phyloP scores from a whole-genome alignment of 1,140 invertebrate genomes.

The Ephestia elutella region DNA sequence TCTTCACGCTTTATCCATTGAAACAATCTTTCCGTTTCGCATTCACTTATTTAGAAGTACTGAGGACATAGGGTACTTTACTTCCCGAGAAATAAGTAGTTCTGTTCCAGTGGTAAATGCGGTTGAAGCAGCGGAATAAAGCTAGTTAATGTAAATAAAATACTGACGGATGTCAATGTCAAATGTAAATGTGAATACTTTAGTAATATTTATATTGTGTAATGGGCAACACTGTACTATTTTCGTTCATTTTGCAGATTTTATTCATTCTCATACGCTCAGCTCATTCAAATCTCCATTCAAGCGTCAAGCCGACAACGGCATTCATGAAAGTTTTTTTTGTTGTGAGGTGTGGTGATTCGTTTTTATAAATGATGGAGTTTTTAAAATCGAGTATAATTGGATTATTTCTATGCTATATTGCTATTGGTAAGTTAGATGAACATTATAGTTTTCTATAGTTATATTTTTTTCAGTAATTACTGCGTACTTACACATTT shows the following conservation, averaged over 20 bases:
- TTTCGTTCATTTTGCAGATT: neutral
- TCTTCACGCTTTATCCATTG: no score
- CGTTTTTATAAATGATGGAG: conserved; percentile 5
- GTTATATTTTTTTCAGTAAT: neutral
- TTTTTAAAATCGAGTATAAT: neutral
- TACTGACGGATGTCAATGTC: no score
- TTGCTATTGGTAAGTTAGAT: conserved; percentile 4
- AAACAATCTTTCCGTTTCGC: no score
- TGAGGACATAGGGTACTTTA: no score
- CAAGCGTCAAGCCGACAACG: neutral
- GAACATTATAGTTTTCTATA: neutral
- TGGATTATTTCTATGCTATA: neutral
- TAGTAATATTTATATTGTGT: no score
- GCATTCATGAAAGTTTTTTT: conserved; percentile 6
- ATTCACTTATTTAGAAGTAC: no score
- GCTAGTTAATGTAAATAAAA: no score
- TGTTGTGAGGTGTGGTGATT: conserved; percentile 5
- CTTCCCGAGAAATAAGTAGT: no score
- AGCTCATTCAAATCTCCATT: conserved; percentile 11
- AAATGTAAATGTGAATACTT: no score
- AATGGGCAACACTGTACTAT: neutral
- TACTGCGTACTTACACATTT: neutral
- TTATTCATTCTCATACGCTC: neutral
- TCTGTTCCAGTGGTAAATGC: no score
- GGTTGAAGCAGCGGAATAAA: no score